A percentile compares a stretch with the other conserved stretches of the same genome.
These are phyloP conservation scores for Trichomalopsis sarcophagae DNA, from an alignment of 1,140 invertebrate species.

Conservation along the genomic window DNA sequence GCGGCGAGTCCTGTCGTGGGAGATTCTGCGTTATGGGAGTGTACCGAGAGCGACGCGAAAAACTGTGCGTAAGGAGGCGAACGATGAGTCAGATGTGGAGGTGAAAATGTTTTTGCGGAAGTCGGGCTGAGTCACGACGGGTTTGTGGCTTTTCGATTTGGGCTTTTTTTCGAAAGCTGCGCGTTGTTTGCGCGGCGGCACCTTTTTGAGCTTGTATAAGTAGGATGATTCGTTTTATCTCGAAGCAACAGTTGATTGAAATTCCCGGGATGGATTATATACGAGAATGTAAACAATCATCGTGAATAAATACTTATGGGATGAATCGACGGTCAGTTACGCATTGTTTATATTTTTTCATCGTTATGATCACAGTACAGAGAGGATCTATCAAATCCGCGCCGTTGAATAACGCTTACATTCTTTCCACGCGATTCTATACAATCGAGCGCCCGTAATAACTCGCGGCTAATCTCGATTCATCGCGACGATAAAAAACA, in stretches of 20 bases:
- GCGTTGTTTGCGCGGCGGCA: no score
- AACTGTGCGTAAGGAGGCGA: background rate
- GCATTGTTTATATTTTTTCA: slow-evolving; percentile 11
- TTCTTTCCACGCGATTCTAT: background rate
- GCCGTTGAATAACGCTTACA: background rate
- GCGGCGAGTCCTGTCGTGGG: no score
- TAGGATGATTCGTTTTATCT: background rate
- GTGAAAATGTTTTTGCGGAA: background rate
- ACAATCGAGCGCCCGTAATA: background rate
- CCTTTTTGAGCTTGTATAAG: no score
- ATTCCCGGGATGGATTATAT: slow-evolving; percentile 11
- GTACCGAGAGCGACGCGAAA: background rate
- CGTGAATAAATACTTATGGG: slow-evolving; percentile 28
- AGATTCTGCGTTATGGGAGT: no score
- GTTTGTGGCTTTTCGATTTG: background rate
- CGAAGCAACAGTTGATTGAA: background rate
- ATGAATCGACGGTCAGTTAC: slow-evolving; percentile 12
- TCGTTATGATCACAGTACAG: background rate
- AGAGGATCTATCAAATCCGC: no score
- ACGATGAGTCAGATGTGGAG: background rate
- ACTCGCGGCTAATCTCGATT: background rate
- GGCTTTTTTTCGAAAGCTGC: background rate
- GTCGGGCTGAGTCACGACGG: background rate
- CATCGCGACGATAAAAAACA: background rate
- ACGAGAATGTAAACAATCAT: slow-evolving; percentile 30